Conservation (phyloP, 2,797 vertebrate genomes). For the Zalophus californianus region DNA sequence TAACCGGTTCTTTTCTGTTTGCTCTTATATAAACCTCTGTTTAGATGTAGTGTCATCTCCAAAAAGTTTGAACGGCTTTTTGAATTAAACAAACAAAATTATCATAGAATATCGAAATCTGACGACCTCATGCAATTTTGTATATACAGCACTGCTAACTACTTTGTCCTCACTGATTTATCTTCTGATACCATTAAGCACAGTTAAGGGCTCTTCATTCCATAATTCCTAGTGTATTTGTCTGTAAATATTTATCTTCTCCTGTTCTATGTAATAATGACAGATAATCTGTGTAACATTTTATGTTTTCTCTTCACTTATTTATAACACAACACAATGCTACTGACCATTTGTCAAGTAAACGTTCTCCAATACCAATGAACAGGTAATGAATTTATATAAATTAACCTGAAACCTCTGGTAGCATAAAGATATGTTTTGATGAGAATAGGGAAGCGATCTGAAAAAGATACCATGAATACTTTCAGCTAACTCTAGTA, state of each 20-base stretch:
- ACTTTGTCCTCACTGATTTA: not conserved
- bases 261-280: conserved; percentile 31
- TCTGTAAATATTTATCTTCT: conserved; percentile 16
- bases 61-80: not conserved
- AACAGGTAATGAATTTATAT: not conserved
- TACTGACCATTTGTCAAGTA: conserved; percentile 44
- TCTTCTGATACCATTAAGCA: not conserved
- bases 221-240: not conserved
- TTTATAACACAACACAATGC: conserved; percentile 12
- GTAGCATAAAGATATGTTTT: not conserved
- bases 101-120: not conserved
- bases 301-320: conserved; percentile 56
- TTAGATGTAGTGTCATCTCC: not conserved
- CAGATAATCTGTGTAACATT: conserved; percentile 39
- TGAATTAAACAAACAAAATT: not conserved
- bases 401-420: not conserved
- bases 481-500: not conserved
- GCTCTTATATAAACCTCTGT: not conserved
- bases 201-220: not conserved
- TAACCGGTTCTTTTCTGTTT: not conserved
- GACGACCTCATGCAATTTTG: not conserved
- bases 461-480: not conserved
- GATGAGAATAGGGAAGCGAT: not conserved
- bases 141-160: not conserved
- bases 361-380: not conserved